These are phyloP conservation scores for Drosophila persimilis DNA, from an alignment of 1,140 invertebrate genomes.

Conservation along the genomic window DNA sequence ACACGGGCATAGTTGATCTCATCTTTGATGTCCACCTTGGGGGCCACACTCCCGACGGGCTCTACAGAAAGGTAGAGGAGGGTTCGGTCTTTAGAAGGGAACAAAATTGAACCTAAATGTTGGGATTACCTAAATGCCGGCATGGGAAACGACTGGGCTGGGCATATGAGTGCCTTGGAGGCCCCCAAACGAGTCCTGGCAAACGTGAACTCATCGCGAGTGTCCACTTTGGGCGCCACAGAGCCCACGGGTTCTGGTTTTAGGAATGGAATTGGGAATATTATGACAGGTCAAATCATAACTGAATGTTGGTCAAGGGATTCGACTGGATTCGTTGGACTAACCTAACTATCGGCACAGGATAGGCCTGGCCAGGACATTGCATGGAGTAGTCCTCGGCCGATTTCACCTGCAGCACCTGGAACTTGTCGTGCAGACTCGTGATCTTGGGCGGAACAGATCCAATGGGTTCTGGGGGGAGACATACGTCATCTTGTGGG, in stretches of 20 bases:
- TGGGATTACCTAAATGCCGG: slow-evolving; percentile 85
- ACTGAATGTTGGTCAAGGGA: slow-evolving; percentile 45
- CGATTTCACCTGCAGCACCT: slow-evolving; percentile 84
- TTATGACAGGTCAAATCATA: neutral
- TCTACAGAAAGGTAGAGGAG: slow-evolving; percentile 82
- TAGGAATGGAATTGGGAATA: neutral
- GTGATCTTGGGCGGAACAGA: slow-evolving; percentile 87
- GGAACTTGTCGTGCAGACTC: slow-evolving; percentile 84
- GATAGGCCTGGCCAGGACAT: slow-evolving; percentile 88
- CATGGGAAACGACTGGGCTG: slow-evolving; percentile 87
- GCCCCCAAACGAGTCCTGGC: slow-evolving; percentile 73
- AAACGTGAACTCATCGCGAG: slow-evolving; percentile 84
- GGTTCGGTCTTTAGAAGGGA: neutral
- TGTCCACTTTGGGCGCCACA: slow-evolving; percentile 86
- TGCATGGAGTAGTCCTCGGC: slow-evolving; percentile 85
- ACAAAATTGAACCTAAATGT: slow-evolving; percentile 42
- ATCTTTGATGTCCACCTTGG: slow-evolving; percentile 85
- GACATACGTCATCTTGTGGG: neutral
- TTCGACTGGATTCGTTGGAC: slow-evolving; percentile 27
- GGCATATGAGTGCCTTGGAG: slow-evolving; percentile 86
- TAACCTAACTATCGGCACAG: slow-evolving; percentile 87
- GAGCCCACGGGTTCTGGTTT: slow-evolving; percentile 88
- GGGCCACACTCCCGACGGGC: slow-evolving; percentile 88
- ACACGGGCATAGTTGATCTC: slow-evolving; percentile 69
- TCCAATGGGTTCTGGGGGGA: slow-evolving; percentile 86